These are phyloP conservation scores for Gibbula magus DNA, from an alignment of 2,888 invertebrate genomes.

Conservation along the genomic window DNA sequence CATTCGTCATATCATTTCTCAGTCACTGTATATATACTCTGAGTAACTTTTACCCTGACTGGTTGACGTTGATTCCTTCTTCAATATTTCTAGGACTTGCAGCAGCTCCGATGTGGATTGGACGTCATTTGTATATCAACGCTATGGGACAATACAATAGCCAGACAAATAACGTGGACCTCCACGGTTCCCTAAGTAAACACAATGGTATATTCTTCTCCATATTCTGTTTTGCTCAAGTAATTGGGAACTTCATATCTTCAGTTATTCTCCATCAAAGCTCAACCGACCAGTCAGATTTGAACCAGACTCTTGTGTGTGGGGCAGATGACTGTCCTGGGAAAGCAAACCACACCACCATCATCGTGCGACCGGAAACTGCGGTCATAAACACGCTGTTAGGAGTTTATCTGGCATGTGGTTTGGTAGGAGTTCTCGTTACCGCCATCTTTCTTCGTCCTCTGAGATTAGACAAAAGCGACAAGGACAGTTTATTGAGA, in stretches of 20 bases:
- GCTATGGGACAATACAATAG: neutral
- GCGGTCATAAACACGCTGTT: neutral
- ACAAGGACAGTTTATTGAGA: neutral
- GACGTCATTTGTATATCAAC: neutral
- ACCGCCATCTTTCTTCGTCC: neutral
- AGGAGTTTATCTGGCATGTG: neutral
- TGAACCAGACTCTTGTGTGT: neutral
- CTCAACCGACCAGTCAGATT: neutral
- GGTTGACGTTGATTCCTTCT: neutral
- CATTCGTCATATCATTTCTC: neutral
- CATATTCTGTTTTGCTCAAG: neutral
- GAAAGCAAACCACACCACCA: neutral
- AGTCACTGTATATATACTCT: neutral
- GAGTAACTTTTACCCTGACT: neutral
- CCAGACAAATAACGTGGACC: neutral
- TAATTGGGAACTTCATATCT: neutral
- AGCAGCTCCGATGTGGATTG: neutral
- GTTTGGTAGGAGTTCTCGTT: neutral
- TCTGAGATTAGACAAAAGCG: neutral
- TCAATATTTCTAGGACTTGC: neutral
- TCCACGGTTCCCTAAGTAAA: neutral
- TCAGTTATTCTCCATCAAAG: neutral
- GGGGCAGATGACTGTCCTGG: neutral
- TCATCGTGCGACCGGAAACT: neutral
- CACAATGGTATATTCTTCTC: neutral